A percentile compares a stretch with the other conserved stretches of the same genome.
phyloP scores from a whole-genome alignment of 2,113 vertebrate species.

The Panurus biarmicus region DNA sequence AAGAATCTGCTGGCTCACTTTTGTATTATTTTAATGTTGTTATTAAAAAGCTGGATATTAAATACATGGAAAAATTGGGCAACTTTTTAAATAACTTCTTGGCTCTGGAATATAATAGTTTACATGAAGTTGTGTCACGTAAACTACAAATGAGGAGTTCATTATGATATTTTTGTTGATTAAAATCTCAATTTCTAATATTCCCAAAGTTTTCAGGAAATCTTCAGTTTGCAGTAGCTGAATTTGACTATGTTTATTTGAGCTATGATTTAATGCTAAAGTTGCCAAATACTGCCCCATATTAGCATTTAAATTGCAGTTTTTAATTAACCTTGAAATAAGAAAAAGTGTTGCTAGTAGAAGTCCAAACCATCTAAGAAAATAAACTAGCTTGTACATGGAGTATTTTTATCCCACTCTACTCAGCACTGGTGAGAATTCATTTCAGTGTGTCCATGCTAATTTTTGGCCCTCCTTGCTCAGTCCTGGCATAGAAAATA shows the following conservation, averaged over 20 bases:
- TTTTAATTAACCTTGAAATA: not conserved
- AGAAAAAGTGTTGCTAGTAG: not conserved
- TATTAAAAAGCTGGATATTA: not conserved
- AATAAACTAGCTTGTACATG: not conserved
- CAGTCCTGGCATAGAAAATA: not conserved
- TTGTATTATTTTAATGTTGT: not conserved
- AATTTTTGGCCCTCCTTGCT: not conserved
- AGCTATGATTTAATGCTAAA: not conserved
- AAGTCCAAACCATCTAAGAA: not conserved
- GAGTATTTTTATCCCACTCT: not conserved
- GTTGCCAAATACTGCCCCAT: not conserved
- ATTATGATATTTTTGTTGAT: not conserved
- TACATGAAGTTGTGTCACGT: not conserved
- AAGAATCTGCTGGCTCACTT: not conserved
- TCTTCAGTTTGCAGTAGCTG: not conserved
- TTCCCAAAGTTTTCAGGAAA: not conserved
- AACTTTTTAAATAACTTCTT: not conserved
- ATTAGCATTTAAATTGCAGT: not conserved
- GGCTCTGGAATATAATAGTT: not conserved
- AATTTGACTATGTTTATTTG: not conserved
- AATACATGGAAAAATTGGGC: not conserved
- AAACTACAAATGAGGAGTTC: not conserved
- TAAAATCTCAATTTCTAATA: not conserved
- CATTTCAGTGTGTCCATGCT: not conserved
- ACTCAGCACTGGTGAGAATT: not conserved